Evolutionary conservation across 2,888 invertebrate genomes (phyloP).

Genomic region (Sphecodes monilicornis): DNA sequence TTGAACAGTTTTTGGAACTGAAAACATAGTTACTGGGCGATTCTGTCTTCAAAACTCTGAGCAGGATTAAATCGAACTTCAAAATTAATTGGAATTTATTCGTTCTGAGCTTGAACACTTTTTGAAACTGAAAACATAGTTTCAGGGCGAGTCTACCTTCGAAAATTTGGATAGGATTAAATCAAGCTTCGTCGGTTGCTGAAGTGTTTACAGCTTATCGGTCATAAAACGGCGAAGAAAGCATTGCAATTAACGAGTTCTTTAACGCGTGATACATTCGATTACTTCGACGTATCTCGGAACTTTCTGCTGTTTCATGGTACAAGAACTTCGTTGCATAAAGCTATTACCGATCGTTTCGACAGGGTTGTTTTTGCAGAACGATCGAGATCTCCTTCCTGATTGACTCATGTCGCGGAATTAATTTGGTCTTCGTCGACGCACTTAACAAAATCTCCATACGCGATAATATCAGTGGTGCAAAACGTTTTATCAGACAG

Average conservation of each 20-base stretch:
- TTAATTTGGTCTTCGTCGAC: background rate
- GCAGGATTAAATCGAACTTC: too few species aligned
- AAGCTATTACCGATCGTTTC: background rate
- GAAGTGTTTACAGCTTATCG: background rate
- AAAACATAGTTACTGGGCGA: background rate
- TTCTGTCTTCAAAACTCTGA: too few species aligned
- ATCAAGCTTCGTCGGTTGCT: background rate
- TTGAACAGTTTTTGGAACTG: background rate
- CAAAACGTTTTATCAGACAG: slow-evolving; percentile 27
- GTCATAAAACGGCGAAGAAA: background rate
- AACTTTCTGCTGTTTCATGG: background rate
- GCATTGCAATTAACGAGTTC: background rate
- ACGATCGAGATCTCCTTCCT: background rate
- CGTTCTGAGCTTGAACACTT: too few species aligned
- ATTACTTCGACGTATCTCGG: background rate
- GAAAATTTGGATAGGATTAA: too few species aligned
- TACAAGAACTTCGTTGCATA: background rate
- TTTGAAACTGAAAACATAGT: too few species aligned
- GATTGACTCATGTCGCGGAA: background rate
- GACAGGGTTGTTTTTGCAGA: background rate
- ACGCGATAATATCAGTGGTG: background rate
- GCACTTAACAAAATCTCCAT: background rate
- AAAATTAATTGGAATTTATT: too few species aligned
- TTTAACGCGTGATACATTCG: background rate
- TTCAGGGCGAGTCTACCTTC: too few species aligned